Percentiles rank a stretch among this genome's conserved stretches.
Evolutionary conservation across 2,888 invertebrate species (phyloP).

Genomic region (Rotaria magnacalcarata): DNA sequence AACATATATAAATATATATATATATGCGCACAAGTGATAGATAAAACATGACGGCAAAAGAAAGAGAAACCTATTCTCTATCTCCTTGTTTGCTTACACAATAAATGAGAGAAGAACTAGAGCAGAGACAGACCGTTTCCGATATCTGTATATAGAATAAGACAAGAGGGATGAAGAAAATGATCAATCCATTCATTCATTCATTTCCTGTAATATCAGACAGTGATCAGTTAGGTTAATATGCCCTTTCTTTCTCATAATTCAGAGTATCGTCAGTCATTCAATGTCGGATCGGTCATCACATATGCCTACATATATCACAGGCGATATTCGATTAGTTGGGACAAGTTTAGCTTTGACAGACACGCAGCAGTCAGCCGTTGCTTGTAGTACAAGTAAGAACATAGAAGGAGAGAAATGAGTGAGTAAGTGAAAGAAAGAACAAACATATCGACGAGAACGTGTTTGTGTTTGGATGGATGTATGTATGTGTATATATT

Average conservation of each 20-base stretch:
- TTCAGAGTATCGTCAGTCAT: neutral
- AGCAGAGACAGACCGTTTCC: constrained; percentile 18
- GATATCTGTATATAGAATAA: neutral
- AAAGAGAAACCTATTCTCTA: neutral
- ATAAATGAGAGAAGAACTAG: constrained; percentile 1
- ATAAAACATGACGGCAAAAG: neutral
- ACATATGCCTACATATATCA: neutral
- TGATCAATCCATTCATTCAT: neutral
- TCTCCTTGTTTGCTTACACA: neutral
- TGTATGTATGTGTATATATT: neutral
- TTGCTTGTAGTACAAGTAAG: constrained; percentile 7
- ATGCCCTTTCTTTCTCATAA: constrained; percentile 12
- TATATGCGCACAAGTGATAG: constrained; percentile 7
- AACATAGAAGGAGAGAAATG: constrained; percentile 4
- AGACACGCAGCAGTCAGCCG: neutral
- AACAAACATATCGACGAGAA: neutral
- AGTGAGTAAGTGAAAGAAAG: constrained; percentile 17
- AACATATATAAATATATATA: neutral
- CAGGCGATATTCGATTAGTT: constrained; percentile 7
- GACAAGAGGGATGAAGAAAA: neutral
- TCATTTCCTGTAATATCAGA: neutral
- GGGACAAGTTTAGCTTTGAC: constrained; percentile 12
- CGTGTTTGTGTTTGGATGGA: neutral
- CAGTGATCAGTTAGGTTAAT: constrained; percentile 3
- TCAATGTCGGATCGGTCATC: neutral